Evolutionary conservation across 1,140 invertebrate species (phyloP).

Genomic region (Pygmarrhopalites habei): DNA sequence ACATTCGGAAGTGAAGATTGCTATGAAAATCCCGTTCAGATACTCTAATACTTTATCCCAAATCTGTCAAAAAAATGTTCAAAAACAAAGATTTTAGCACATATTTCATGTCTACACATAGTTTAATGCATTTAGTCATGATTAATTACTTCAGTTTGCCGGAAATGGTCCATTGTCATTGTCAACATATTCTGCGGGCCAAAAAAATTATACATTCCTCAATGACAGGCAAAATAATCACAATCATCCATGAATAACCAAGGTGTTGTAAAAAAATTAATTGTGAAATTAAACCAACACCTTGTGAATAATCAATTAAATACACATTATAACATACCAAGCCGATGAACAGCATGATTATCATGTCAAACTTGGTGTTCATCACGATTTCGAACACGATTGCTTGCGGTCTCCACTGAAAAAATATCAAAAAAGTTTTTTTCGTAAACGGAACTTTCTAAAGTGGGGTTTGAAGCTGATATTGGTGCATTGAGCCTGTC

Average conservation of each 20-base stretch:
- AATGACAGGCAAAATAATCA: no score
- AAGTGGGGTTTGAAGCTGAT: no score
- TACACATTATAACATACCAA: no score
- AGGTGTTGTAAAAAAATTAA: no score
- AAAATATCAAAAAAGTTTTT: slow-evolving; percentile 8
- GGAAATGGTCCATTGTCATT: slow-evolving; percentile 95
- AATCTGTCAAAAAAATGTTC: slow-evolving; percentile 45
- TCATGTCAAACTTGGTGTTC: slow-evolving; percentile 98
- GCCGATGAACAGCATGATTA: slow-evolving; percentile 98
- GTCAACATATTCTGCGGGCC: slow-evolving; percentile 98
- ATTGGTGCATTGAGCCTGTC: no score
- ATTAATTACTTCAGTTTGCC: slow-evolving; percentile 57
- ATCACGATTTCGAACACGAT: slow-evolving; percentile 95
- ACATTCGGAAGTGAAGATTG: slow-evolving; percentile 96
- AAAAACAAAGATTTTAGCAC: no score
- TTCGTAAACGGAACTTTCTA: no score
- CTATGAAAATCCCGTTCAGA: slow-evolving; percentile 95
- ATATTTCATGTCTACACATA: no score
- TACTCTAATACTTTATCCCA: slow-evolving; percentile 78
- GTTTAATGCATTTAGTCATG: background rate
- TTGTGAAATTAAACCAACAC: no score
- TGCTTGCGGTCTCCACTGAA: slow-evolving; percentile 88
- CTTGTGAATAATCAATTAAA: no score
- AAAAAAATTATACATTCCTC: no score
- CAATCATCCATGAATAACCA: no score